These are phyloP conservation scores for Bombus pyrosoma DNA, from an alignment of 1,140 invertebrate species.

Conservation along the genomic window DNA sequence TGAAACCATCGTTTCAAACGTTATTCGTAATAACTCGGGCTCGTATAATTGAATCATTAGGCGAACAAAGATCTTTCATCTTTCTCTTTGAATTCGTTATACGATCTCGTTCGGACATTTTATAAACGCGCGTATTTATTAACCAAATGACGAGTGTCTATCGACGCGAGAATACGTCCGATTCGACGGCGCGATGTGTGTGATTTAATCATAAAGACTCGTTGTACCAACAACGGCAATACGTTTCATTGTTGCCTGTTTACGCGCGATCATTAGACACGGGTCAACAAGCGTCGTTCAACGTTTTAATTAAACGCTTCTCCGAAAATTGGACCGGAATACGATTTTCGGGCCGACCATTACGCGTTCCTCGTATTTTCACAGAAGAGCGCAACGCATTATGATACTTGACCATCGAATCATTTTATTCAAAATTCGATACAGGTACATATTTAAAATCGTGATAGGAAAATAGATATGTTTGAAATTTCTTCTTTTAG, in stretches of 20 bases:
- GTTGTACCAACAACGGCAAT: neutral
- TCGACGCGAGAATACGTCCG: neutral
- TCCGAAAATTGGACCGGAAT: neutral
- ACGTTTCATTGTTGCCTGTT: slow-evolving; percentile 12
- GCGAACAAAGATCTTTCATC: neutral
- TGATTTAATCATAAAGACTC: slow-evolving; percentile 17
- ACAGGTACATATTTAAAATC: too few species aligned
- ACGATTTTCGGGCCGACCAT: neutral
- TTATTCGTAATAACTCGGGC: neutral
- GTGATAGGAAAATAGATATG: too few species aligned
- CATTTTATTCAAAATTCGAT: neutral
- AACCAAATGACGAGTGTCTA: neutral
- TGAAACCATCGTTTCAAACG: too few species aligned
- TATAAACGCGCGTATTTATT: slow-evolving; percentile 6
- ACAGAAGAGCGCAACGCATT: neutral
- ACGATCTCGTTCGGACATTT: neutral
- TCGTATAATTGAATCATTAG: too few species aligned
- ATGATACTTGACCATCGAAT: neutral
- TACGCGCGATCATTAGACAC: slow-evolving; percentile 18
- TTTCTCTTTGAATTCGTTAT: neutral
- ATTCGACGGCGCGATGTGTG: neutral
- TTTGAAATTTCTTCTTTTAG: too few species aligned
- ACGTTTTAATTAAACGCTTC: slow-evolving; percentile 23
- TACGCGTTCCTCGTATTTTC: neutral
- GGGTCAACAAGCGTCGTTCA: slow-evolving; percentile 7